A percentile compares a stretch with the other conserved stretches of the same genome.
Evolutionary conservation across 2,888 invertebrate genomes (phyloP).

Genomic region (Hylaea fasciaria): DNA sequence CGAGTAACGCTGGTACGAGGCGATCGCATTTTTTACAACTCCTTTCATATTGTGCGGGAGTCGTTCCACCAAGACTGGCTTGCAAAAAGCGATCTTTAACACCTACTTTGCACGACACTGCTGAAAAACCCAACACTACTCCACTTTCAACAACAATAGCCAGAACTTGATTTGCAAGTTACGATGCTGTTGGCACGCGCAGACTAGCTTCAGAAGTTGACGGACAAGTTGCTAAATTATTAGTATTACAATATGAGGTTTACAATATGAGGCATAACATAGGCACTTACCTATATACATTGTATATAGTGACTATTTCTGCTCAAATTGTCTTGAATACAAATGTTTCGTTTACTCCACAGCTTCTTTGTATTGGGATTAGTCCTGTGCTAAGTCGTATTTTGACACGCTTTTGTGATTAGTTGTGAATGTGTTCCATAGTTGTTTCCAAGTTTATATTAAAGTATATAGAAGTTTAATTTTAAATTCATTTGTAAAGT

Average conservation of each 20-base stretch:
- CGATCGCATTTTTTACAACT: conserved; percentile 35
- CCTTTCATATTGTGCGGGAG: conserved; percentile 30
- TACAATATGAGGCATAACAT: neutral
- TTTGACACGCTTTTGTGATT: too few relatives aligned
- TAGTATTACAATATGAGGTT: neutral
- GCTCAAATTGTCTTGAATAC: conserved; percentile 4
- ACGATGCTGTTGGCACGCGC: conserved; percentile 7
- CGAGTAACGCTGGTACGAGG: conserved; percentile 47
- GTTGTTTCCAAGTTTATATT: too few relatives aligned
- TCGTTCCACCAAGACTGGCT: conserved; percentile 24
- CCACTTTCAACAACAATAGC: neutral
- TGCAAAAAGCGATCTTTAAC: conserved; percentile 22
- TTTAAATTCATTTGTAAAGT: too few relatives aligned
- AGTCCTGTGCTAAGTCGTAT: too few relatives aligned
- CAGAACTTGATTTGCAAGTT: conserved; percentile 5
- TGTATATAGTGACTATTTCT: conserved; percentile 14
- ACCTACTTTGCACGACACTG: conserved; percentile 13
- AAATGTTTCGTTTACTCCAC: conserved; percentile 7
- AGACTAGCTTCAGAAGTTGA: conserved; percentile 11
- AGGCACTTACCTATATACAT: too few relatives aligned
- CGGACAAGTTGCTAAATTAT: conserved; percentile 13
- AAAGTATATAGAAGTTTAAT: too few relatives aligned
- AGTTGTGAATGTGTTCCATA: too few relatives aligned
- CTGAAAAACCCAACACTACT: neutral
- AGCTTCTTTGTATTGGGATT: neutral